phyloP scores from a whole-genome alignment of 2,797 vertebrate genomes.

The Microchirus variegatus region DNA sequence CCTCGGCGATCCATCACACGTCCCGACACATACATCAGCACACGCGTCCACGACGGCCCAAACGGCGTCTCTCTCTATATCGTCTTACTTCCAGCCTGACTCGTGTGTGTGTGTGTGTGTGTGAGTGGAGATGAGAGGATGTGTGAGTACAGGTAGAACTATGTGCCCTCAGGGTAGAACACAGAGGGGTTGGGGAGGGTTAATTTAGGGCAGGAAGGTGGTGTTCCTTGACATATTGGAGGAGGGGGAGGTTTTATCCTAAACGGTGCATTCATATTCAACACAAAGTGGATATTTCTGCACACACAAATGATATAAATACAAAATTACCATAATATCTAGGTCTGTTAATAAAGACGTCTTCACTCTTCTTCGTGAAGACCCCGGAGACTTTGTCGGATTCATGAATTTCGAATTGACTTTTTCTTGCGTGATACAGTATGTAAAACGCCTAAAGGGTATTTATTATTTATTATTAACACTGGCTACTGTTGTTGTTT shows the following conservation, averaged over 20 bases:
- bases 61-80: constrained; percentile 29
- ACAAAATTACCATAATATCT: no score
- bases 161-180: constrained; percentile 39
- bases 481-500: neutral
- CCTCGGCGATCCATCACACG: constrained; percentile 7
- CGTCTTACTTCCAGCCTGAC: constrained; percentile 14
- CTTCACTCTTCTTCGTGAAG: neutral
- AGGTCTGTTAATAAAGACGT: no score
- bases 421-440: neutral
- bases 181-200: neutral
- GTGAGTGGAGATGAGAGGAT: constrained; percentile 33
- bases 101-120: constrained; percentile 12
- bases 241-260: neutral
- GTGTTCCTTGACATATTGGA: constrained; percentile 3
- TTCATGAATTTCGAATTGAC: neutral
- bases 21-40: constrained; percentile 5
- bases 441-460: neutral
- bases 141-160: constrained; percentile 29
- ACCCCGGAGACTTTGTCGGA: neutral
- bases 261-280: no score
- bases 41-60: constrained; percentile 12
- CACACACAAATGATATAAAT: no score
- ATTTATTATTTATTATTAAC: no score
- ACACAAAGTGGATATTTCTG: no score
- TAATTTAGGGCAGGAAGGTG: constrained; percentile 29